Base-by-base conservation (phyloP, 2,888 invertebrate species). In the Anagyrus pseudococci region DNA sequence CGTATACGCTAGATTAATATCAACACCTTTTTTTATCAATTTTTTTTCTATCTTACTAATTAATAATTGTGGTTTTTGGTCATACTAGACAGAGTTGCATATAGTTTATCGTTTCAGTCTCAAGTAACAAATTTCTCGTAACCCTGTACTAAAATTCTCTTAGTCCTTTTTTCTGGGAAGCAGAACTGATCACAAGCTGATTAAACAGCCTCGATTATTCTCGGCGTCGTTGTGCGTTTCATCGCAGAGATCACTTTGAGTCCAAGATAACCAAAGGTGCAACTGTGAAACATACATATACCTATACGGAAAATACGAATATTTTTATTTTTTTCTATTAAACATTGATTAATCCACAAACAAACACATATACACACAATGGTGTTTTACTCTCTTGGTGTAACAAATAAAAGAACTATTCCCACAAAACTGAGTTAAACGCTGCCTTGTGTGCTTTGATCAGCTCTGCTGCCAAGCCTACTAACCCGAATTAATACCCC, bases 21-120 rank as follows among this genome's bases (percentile, higher is more conserved):
- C 22, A 43, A 43, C 17, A 8, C 10, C 17, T 43, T 43, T 43
- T 43, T 43, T 43, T 8, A 4, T 8, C 17, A 17, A 8, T 43
- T 43, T 43, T 43, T 43, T 43, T n/a, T 41, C 25, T 23, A 8
- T 33, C 17, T 49, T 49, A 6, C 10, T 29, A 26, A 49, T 26
- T 29, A 10, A 19, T 70, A 22, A 22, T 58, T 75, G 70, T 72
- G 71, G 71, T 73, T 71, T 68, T 68, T 67, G 60, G 61, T 61
- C 70, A 68, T 63, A 69, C 64, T 73, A 72, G 72, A 72, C 66
- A 62, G 68, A 68, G 64, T 72, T 73, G 71, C 71, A 68, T 68
- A 72, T 57, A 72, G 72, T 73, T 69, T 71, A 70, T 72, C 71
- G 71, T 71, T 69, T 67, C 67, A 70, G 66, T 71, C 69, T 71